Conservation (phyloP, 2,113 vertebrate genomes). For the Cairina moschata region DNA sequence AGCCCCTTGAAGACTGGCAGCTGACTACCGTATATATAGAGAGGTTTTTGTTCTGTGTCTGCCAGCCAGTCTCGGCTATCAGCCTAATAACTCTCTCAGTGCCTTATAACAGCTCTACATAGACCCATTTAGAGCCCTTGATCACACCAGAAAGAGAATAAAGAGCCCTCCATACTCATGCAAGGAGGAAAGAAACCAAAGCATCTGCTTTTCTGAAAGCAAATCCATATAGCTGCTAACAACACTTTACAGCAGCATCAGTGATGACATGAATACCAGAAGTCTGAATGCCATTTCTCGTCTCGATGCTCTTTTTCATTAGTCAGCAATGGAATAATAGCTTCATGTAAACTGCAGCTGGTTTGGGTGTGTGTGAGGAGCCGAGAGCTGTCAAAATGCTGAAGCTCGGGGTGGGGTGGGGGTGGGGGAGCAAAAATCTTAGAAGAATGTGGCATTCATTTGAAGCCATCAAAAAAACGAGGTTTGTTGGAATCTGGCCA, state of each 20-base stretch:
- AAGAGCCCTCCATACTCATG: background rate
- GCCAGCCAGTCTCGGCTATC: conserved; percentile 35
- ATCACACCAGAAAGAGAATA: conserved; percentile 23
- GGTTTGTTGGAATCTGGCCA: background rate
- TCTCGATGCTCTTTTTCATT: background rate
- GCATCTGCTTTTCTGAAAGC: conserved; percentile 54
- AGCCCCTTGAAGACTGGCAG: conserved; percentile 47
- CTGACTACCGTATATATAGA: background rate
- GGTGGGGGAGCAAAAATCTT: background rate
- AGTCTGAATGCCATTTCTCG: background rate
- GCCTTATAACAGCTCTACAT: background rate
- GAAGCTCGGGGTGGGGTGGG: background rate
- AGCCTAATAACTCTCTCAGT: conserved; percentile 53
- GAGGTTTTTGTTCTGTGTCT: conserved; percentile 6
- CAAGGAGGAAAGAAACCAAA: conserved; percentile 25
- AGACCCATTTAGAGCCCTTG: conserved; percentile 18
- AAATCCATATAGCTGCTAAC: background rate
- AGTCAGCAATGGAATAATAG: background rate
- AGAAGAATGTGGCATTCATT: background rate
- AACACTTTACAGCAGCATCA: background rate
- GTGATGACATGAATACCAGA: background rate
- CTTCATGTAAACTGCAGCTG: background rate
- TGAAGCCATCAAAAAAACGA: background rate
- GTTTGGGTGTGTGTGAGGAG: background rate
- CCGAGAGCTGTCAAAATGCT: background rate